Evolutionary conservation across 1,140 invertebrate species (phyloP).

Genomic region (Orussus abietinus): DNA sequence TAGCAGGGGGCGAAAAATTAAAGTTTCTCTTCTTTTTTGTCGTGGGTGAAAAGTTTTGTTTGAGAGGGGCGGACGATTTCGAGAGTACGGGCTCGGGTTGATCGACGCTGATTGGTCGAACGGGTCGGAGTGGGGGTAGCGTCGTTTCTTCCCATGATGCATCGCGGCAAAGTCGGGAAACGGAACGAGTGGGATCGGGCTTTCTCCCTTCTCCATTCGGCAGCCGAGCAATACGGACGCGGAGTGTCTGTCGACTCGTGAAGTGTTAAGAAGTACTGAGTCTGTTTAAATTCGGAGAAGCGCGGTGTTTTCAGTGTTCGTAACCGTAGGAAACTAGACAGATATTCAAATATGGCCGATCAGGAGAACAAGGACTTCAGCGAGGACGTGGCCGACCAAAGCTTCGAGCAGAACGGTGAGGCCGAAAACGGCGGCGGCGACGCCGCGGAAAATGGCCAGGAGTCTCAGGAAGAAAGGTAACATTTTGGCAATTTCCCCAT

Average conservation of each 20-base stretch:
- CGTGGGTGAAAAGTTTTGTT: too few relatives aligned
- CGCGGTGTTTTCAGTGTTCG: slow-evolving; percentile 2
- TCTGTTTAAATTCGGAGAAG: slow-evolving; percentile 5
- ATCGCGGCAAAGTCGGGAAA: slow-evolving; percentile 22
- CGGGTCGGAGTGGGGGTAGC: not conserved
- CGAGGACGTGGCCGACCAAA: slow-evolving; percentile 49
- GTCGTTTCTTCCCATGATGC: slow-evolving; percentile 25
- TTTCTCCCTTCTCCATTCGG: slow-evolving; percentile 40
- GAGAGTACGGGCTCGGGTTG: too few relatives aligned
- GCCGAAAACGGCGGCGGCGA: slow-evolving; percentile 41
- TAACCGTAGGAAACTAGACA: slow-evolving; percentile 5
- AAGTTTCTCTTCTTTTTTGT: too few relatives aligned
- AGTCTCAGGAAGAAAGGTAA: slow-evolving; percentile 52
- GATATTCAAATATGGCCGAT: slow-evolving; percentile 39
- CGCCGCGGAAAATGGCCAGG: slow-evolving; percentile 45
- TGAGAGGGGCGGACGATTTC: too few relatives aligned
- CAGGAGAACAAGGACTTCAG: slow-evolving; percentile 53
- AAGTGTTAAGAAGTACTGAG: slow-evolving; percentile 13
- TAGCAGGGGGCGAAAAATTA: too few relatives aligned
- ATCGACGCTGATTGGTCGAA: too few relatives aligned
- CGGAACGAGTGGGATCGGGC: slow-evolving; percentile 13
- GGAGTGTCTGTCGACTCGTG: slow-evolving; percentile 18
- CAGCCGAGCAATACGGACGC: slow-evolving; percentile 33
- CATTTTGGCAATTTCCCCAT: slow-evolving; percentile 15
- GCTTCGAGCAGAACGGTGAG: slow-evolving; percentile 51